Evolutionary conservation across 1,140 invertebrate genomes (phyloP).

Genomic region (Oscheius sp.): DNA sequence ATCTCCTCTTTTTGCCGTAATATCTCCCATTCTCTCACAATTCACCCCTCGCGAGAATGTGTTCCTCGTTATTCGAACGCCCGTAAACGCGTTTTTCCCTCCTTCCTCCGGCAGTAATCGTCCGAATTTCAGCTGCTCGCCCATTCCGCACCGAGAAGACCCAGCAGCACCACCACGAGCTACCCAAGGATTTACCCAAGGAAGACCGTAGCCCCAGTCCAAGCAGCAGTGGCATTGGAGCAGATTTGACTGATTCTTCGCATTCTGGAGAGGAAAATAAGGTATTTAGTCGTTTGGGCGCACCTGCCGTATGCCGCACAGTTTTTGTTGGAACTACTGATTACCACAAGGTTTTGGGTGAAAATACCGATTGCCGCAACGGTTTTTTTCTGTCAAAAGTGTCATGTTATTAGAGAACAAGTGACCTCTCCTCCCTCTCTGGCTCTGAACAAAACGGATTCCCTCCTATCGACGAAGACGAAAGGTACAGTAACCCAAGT

Average conservation of each 20-base stretch:
- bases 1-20: background rate
- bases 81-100: background rate
- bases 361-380: background rate
- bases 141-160: background rate
- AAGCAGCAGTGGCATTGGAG: conserved; percentile 5
- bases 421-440: conserved; percentile 8
- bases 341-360: background rate
- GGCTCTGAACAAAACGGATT: conserved; percentile 1
- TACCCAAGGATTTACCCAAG: background rate
- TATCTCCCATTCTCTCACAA: background rate
- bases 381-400: background rate
- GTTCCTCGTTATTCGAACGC: background rate
- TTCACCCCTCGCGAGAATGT: background rate
- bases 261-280: conserved; percentile 3
- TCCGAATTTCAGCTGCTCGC: background rate
- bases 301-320: too few species aligned
- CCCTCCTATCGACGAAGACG: background rate
- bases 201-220: conserved; percentile 7
- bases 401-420: background rate
- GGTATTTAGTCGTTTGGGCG: background rate
- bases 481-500: conserved; percentile 24
- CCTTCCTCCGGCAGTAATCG: background rate
- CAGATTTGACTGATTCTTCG: background rate
- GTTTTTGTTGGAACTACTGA: background rate
- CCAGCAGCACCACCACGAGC: background rate